Evolutionary conservation across 1,140 invertebrate genomes (phyloP).

Genomic region (Temnothorax nylanderi): DNA sequence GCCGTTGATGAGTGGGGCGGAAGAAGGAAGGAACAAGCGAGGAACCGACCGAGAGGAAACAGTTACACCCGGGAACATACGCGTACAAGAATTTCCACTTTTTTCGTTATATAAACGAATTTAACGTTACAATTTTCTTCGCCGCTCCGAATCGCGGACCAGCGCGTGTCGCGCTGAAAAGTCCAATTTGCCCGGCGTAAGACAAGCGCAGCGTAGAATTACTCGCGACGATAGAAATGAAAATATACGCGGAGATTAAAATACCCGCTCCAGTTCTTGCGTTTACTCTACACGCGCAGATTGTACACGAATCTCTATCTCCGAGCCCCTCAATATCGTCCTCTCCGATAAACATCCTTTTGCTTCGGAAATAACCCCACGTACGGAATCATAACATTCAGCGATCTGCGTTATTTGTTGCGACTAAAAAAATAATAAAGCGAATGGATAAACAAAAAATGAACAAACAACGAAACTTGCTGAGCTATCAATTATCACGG

Average conservation of each 20-base stretch:
- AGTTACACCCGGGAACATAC: slow-evolving; percentile 13
- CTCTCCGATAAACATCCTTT: slow-evolving; percentile 15
- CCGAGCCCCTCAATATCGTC: background rate
- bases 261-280: slow-evolving; percentile 30
- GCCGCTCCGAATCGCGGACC: background rate
- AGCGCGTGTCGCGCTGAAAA: background rate
- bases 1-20: slow-evolving; percentile 2
- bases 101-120: slow-evolving; percentile 35
- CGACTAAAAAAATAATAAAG: background rate
- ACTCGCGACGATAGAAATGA: slow-evolving; percentile 30
- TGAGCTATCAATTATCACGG: background rate
- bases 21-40: background rate
- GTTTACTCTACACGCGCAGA: slow-evolving; percentile 32
- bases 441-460: background rate
- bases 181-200: background rate
- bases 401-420: background rate
- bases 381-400: background rate
- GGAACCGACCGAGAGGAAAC: background rate
- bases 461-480: background rate
- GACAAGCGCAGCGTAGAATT: background rate
- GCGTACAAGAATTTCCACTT: slow-evolving; percentile 22
- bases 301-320: slow-evolving; percentile 41
- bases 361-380: background rate
- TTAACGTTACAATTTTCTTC: slow-evolving; percentile 53
- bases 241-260: slow-evolving; percentile 58